Base-by-base conservation (phyloP, 92 coral and sea anemone genomes). In the Porites rus region DNA sequence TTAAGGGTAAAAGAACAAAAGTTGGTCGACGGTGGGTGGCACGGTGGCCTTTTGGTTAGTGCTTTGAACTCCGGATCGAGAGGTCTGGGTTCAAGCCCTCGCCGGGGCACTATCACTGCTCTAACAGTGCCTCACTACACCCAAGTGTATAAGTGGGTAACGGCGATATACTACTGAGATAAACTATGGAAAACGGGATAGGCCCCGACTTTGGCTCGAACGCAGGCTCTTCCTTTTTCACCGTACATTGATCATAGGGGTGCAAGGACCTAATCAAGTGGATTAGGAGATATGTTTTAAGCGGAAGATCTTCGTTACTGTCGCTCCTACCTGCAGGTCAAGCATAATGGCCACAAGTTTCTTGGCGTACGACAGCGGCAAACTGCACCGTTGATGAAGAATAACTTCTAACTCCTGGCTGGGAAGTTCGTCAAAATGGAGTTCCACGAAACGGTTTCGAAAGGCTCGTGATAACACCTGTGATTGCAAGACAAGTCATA, bases 381-480 rank as follows among this genome's bases (percentile, higher is more conserved):
- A 71, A 28, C 78, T 87, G 64, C 99, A 94, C 58, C 99, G 94
- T 60, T 95, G 93, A 69, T 95, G 97, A 51, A 97, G 92, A 69
- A 97, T 97, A 69, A 88, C 74, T 68, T 97, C 98, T 17, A 97
- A 93, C 82, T 97, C 99, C 65, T 80, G 77, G 81, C 98, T 97
- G n/a, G 99, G 99, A 79, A 97, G 88, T 77, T 97, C 99, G 53
- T 95, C 97, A 87, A 97, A 97, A 84, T 97, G 99, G 51, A 97
- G 97, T 66, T 97, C 99, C 16, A 97, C 99, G 72, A 97, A 97
- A 85, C 99, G 98, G 80, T 97, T 97, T 25, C 98, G 93, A 78
- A 97, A 97, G 2, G 99, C 99, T 31, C 99, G 93, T 6, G 99
- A 97, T 81, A 97, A 73, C 22, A 97, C 89, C 99, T 97, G 81